Evolutionary conservation across 1,140 invertebrate species (phyloP).

Genomic region (Drosophila arawakana): DNA sequence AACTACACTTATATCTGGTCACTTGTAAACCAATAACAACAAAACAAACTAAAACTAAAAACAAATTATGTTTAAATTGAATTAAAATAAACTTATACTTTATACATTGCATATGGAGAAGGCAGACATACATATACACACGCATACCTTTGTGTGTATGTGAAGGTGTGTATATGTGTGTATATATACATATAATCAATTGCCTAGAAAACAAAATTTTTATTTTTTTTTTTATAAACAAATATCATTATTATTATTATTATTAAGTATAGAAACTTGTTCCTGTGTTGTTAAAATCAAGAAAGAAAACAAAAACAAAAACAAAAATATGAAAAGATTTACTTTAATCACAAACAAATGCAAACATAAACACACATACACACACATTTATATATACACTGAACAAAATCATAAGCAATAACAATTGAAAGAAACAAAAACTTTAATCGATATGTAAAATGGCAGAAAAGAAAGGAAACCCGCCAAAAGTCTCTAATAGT

Average conservation of each 20-base stretch:
- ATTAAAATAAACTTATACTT: slow-evolving; percentile 53
- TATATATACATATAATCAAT: neutral
- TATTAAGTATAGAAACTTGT: slow-evolving; percentile 69
- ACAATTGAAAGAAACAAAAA: slow-evolving; percentile 7
- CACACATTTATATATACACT: slow-evolving; percentile 23
- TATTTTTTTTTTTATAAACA: slow-evolving; percentile 28
- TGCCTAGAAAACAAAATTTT: slow-evolving; percentile 34
- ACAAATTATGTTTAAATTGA: slow-evolving; percentile 50
- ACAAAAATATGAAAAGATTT: slow-evolving; percentile 36
- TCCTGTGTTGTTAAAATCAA: slow-evolving; percentile 77
- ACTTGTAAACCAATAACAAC: slow-evolving; percentile 74
- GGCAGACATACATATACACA: slow-evolving; percentile 25
- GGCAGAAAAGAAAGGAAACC: slow-evolving; percentile 1
- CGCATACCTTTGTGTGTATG: slow-evolving; percentile 15
- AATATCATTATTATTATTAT: slow-evolving; percentile 32
- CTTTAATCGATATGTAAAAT: slow-evolving; percentile 15
- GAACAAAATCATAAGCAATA: slow-evolving; percentile 48
- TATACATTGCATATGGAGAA: slow-evolving; percentile 60
- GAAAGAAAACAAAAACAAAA: slow-evolving; percentile 18
- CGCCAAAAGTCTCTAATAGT: slow-evolving; percentile 8
- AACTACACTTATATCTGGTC: slow-evolving; percentile 73
- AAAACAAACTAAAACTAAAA: slow-evolving; percentile 39
- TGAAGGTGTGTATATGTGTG: slow-evolving; percentile 7
- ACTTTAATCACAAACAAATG: slow-evolving; percentile 43
- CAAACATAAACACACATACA: slow-evolving; percentile 35